Evolutionary conservation across 2,113 vertebrate genomes (phyloP), one percentile per base, ranked within the genome.

Genomic region (Tamias sibiricus): DNA sequence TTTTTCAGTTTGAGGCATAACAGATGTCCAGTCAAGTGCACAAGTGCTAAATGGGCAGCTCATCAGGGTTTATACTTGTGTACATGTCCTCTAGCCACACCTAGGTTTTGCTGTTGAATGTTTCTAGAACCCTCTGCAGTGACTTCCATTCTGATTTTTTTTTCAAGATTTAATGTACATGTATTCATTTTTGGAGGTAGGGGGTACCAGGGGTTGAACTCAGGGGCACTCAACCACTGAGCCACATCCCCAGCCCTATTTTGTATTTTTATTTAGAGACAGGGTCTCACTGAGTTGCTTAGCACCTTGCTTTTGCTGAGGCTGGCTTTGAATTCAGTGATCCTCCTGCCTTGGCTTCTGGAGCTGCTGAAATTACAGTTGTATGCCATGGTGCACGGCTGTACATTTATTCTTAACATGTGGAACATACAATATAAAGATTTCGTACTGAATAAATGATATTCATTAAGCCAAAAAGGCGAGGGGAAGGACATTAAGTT

Each of bases 391-490:
- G 44, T 8, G 8, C 44, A 5, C 44, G 8, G 44, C 44, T 47
- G 44, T 47, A 99, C 99, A 99, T 99, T 99, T 99, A 99, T 99
- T 99, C 99, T 99, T 99, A 99, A 99, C 99, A 99, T 99, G 99
- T 99, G 99, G 99, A 99, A 99, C 99, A 99, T 99, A 99, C 99
- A 99, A 99, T 99, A 99, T 99, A 99, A 99, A 99, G 99, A 99
- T 99, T 99, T 99, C 99, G 99, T 99, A 99, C 99, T 99, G 99
- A 99, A 99, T 99, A 99, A 99, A 99, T 99, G 99, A 99, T 99
- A 99, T 99, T 99, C 99, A 99, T 99, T 99, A 99, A 99, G 99
- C 99, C 99, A 99, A 99, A 99, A 99, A 99, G 99, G 99, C n/a
- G 98, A 99, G 99, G 99, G 99, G 99, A 57, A 57, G 20, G 7